These are phyloP conservation scores for Meteorus colon DNA, from an alignment of 2,888 invertebrate species.

Conservation along the genomic window DNA sequence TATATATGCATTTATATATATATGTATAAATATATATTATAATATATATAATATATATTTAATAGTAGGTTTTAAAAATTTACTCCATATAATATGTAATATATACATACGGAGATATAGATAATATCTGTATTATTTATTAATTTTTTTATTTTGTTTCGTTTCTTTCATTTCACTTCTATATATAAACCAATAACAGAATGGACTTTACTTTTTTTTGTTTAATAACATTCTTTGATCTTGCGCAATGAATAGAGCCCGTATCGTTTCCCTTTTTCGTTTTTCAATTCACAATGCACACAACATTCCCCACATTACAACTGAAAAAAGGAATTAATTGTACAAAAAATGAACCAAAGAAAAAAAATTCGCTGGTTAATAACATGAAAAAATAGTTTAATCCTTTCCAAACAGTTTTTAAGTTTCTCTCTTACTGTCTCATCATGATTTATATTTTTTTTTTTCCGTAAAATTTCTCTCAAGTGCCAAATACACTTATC, in stretches of 20 bases:
- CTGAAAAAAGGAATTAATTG: conserved; percentile 3
- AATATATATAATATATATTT: conserved; percentile 51
- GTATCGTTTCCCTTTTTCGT: conserved; percentile 58
- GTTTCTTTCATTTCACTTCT: conserved; percentile 11
- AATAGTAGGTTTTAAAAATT: conserved; percentile 59
- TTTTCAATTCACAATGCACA: conserved; percentile 60
- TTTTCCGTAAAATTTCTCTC: conserved; percentile 52
- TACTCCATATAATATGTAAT: conserved; percentile 60
- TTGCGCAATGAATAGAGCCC: conserved; percentile 70
- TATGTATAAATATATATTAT: conserved; percentile 47
- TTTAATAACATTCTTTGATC: conserved; percentile 72
- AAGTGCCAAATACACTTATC: conserved; percentile 49
- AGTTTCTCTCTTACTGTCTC: conserved; percentile 34
- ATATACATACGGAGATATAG: conserved; percentile 61
- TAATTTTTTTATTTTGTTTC: conserved; percentile 47
- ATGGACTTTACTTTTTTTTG: conserved; percentile 60
- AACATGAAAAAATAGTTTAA: background rate
- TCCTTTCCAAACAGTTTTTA: conserved; percentile 38
- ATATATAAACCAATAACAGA: conserved; percentile 69
- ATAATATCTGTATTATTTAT: conserved; percentile 68
- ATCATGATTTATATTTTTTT: conserved; percentile 1
- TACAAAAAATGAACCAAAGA: background rate
- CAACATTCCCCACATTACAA: conserved; percentile 37
- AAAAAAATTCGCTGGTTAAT: background rate
- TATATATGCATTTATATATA: conserved; percentile 46